phyloP scores from a whole-genome alignment of 1,140 invertebrate species.

The Euwallacea fornicatus region DNA sequence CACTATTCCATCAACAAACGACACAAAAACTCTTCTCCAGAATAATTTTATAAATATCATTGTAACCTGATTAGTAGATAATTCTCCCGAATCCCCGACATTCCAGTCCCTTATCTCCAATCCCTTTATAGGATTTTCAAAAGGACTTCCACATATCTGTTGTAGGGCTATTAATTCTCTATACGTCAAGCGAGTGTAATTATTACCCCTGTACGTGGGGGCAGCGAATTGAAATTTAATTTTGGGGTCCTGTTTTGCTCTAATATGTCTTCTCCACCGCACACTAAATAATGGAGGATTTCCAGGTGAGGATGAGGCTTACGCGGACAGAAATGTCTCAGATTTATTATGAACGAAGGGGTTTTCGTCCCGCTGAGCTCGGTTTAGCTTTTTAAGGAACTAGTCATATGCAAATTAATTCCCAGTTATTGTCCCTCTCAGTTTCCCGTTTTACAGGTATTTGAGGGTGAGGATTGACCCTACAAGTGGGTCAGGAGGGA shows the following conservation, averaged over 20 bases:
- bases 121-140: slow-evolving; percentile 13
- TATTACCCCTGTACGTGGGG: slow-evolving; percentile 36
- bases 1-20: no score
- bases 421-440: background rate
- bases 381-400: slow-evolving; percentile 25
- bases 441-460: no score
- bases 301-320: slow-evolving; percentile 34
- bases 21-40: no score
- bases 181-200: slow-evolving; percentile 35
- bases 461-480: no score
- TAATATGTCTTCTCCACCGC: slow-evolving; percentile 37
- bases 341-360: slow-evolving; percentile 27
- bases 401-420: slow-evolving; percentile 23
- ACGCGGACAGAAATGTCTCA: slow-evolving; percentile 25
- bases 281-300: slow-evolving; percentile 38
- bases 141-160: slow-evolving; percentile 40
- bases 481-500: no score
- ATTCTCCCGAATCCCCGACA: no score
- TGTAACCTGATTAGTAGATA: no score
- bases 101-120: background rate
- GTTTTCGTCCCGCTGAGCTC: slow-evolving; percentile 19
- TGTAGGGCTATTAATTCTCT: slow-evolving; percentile 42
- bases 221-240: slow-evolving; percentile 37
- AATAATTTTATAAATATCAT: no score
- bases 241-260: slow-evolving; percentile 30